These are phyloP conservation scores for Rachycentron canadum DNA, from an alignment of 2,797 vertebrate species.

Conservation along the genomic window DNA sequence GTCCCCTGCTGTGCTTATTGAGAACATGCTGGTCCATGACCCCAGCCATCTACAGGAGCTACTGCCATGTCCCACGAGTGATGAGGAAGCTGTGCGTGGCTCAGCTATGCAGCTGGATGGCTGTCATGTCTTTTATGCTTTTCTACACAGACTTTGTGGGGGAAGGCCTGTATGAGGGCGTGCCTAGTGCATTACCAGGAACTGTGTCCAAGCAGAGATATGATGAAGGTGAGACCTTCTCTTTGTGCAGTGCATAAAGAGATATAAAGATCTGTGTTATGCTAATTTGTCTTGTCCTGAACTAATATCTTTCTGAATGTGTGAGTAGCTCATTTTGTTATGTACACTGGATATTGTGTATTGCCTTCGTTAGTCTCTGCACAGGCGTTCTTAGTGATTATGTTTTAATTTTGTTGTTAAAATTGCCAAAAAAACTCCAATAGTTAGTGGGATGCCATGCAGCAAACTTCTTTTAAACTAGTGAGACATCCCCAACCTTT, in stretches of 20 bases:
- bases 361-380: background rate
- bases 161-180: conserved; percentile 86
- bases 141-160: conserved; percentile 90
- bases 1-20: conserved; percentile 83
- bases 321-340: background rate
- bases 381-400: background rate
- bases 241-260: background rate
- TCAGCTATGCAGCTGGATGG: conserved; percentile 90
- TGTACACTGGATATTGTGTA: background rate
- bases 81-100: conserved; percentile 86
- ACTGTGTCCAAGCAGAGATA: conserved; percentile 82
- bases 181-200: conserved; percentile 85
- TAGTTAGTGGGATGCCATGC: background rate
- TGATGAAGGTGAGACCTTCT: conserved; percentile 83
- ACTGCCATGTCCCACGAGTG: conserved; percentile 85
- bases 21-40: conserved; percentile 85
- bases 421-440: background rate
- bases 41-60: conserved; percentile 86
- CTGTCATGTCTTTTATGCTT: conserved; percentile 89
- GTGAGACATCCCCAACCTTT: background rate
- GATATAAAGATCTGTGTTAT: background rate
- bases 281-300: background rate
- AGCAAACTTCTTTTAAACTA: background rate
- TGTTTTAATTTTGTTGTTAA: background rate
- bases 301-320: background rate